These are phyloP conservation scores for Drosophila ananassae DNA, from an alignment of 1,140 invertebrate species.

Conservation along the genomic window DNA sequence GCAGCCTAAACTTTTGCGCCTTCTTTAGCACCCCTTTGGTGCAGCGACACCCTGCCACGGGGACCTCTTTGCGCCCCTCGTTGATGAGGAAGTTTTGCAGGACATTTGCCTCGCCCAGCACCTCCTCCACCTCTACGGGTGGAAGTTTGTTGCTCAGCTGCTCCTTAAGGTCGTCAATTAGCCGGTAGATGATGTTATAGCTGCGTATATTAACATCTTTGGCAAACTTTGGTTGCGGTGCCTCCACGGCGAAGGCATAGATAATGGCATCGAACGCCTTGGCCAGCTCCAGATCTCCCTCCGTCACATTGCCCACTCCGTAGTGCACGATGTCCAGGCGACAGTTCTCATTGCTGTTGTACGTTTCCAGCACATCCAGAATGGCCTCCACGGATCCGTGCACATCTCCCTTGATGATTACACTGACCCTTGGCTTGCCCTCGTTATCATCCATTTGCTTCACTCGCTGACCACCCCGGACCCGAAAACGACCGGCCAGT, in stretches of 20 bases:
- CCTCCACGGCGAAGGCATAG: conserved; percentile 93
- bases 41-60: conserved; percentile 95
- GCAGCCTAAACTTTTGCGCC: conserved; percentile 88
- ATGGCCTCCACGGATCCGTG: conserved; percentile 97
- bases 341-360: conserved; percentile 90
- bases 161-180: conserved; percentile 94
- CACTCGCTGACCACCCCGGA: conserved; percentile 85
- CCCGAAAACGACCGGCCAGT: conserved; percentile 85
- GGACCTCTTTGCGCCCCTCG: conserved; percentile 92
- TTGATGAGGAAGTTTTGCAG: conserved; percentile 93
- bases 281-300: conserved; percentile 94
- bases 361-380: conserved; percentile 95
- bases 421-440: conserved; percentile 85
- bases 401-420: conserved; percentile 91
- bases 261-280: conserved; percentile 92
- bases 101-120: conserved; percentile 93
- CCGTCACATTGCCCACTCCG: conserved; percentile 93
- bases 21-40: conserved; percentile 91
- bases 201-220: conserved; percentile 87
- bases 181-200: conserved; percentile 95
- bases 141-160: conserved; percentile 92
- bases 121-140: conserved; percentile 89
- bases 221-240: conserved; percentile 70
- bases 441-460: conserved; percentile 84
- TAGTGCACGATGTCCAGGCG: conserved; percentile 94